phyloP scores from a whole-genome alignment of 2,888 invertebrate species.

The Zygogramma bicolorata region DNA sequence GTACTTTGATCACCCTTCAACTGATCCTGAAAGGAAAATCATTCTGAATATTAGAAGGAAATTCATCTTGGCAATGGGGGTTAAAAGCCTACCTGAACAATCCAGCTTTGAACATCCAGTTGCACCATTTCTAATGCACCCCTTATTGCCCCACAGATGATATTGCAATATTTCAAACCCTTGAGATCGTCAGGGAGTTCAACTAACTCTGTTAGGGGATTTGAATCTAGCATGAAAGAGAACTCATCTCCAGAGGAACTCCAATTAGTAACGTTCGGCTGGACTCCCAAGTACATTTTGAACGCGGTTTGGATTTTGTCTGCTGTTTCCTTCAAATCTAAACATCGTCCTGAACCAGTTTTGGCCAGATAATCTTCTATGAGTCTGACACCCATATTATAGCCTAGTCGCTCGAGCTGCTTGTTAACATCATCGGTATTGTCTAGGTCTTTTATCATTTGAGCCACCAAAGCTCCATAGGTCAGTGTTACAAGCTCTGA shows the following conservation, averaged over 20 bases:
- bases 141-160: constrained; percentile 90
- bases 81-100: constrained; percentile 73
- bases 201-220: constrained; percentile 97
- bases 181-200: constrained; percentile 90
- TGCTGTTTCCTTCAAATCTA: constrained; percentile 96
- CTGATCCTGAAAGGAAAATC: constrained; percentile 85
- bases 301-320: constrained; percentile 91
- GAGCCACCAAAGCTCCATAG: constrained; percentile 97
- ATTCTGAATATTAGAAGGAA: too few species aligned
- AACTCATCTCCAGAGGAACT: constrained; percentile 96
- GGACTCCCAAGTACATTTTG: constrained; percentile 89
- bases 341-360: constrained; percentile 88
- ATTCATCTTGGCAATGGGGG: too few species aligned
- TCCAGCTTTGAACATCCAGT: constrained; percentile 94
- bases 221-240: constrained; percentile 93
- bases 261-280: constrained; percentile 95
- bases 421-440: constrained; percentile 98
- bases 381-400: constrained; percentile 97
- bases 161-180: constrained; percentile 89
- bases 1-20: constrained; percentile 94
- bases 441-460: constrained; percentile 96
- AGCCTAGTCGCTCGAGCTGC: constrained; percentile 94
- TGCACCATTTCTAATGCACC: constrained; percentile 99
- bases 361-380: constrained; percentile 98
- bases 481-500: constrained; percentile 97